These are phyloP conservation scores for Cantharis lateralis DNA, from an alignment of 2,888 invertebrate genomes.

Conservation along the genomic window DNA sequence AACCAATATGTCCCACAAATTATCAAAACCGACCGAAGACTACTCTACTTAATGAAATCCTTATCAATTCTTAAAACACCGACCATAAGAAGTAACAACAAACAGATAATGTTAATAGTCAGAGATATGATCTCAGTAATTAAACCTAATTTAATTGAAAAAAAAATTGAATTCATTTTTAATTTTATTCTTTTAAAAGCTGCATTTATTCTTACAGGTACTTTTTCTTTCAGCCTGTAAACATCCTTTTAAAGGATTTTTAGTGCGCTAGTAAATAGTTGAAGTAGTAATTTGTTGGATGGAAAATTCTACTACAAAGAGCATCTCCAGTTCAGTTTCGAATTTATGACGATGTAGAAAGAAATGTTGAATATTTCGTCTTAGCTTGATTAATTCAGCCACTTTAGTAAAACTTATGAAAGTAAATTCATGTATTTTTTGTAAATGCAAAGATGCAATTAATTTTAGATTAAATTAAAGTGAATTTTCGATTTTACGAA, in stretches of 20 bases:
- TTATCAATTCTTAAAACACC: no score
- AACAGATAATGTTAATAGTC: no score
- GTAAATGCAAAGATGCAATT: neutral
- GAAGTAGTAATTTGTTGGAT: neutral
- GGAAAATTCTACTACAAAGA: neutral
- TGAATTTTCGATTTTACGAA: neutral
- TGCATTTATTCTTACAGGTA: neutral
- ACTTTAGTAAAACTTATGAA: neutral
- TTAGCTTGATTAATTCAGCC: neutral
- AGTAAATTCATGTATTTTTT: neutral
- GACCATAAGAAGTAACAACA: no score
- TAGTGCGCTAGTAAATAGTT: neutral
- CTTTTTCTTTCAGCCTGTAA: neutral
- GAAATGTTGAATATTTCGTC: neutral
- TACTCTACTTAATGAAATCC: no score
- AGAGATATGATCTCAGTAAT: no score
- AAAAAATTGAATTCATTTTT: neutral
- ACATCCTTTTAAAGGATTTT: neutral
- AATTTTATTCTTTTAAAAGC: neutral
- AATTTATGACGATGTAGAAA: neutral
- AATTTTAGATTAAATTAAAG: neutral
- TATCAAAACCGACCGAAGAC: no score
- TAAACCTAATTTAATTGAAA: no score
- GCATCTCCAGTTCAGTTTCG: neutral
- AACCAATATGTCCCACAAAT: no score